Evolutionary conservation across 2,888 invertebrate species (phyloP).

Genomic region (Caenorhabditis japonica): DNA sequence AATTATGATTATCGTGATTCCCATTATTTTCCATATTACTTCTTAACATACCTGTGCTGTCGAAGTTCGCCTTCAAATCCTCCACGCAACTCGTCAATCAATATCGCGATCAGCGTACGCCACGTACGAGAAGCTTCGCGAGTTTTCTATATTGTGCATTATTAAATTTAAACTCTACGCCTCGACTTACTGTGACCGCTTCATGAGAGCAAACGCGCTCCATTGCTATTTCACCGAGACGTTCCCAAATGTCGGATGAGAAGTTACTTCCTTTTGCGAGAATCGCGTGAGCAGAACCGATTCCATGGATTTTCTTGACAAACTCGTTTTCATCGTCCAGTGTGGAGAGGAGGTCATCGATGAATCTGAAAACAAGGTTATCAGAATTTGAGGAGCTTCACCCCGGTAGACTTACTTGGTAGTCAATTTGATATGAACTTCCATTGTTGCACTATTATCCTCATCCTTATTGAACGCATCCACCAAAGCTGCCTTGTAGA

Average conservation of each 20-base stretch:
- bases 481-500: constrained; percentile 76
- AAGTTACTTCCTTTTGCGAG: constrained; percentile 62
- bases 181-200: constrained; percentile 53
- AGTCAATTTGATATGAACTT: constrained; percentile 72
- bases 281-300: constrained; percentile 63
- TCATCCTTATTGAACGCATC: constrained; percentile 76
- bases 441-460: constrained; percentile 71
- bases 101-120: constrained; percentile 74
- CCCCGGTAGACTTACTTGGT: constrained; percentile 68
- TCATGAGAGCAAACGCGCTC: constrained; percentile 70
- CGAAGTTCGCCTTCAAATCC: constrained; percentile 73
- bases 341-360: constrained; percentile 71
- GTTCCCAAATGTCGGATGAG: constrained; percentile 74
- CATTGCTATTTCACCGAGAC: constrained; percentile 75
- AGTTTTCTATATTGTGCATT: constrained; percentile 64
- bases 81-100: constrained; percentile 74
- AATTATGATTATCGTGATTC: constrained; percentile 4
- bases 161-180: background rate
- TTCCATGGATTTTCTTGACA: constrained; percentile 49
- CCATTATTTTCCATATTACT: background rate
- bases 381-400: no score
- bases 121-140: constrained; percentile 75
- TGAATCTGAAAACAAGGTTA: constrained; percentile 65
- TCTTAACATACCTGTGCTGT: constrained; percentile 43
- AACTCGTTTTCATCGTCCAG: constrained; percentile 71